These are phyloP conservation scores for Albula glossodonta DNA, from an alignment of 2,113 vertebrate species.

Conservation along the genomic window DNA sequence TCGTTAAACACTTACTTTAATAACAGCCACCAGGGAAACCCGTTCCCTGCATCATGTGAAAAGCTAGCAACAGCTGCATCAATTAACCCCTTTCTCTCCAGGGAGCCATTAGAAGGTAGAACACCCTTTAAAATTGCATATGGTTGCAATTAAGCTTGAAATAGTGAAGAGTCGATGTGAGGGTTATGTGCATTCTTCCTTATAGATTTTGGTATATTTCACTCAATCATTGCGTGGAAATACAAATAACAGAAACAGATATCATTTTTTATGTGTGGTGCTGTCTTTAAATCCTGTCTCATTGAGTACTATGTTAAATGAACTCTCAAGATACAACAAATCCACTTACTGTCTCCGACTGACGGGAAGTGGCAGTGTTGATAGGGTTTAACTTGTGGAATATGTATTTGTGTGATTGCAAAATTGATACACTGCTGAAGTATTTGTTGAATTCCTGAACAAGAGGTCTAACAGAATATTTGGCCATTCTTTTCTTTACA, in stretches of 20 bases:
- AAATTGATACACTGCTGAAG: background rate
- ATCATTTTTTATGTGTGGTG: constrained; percentile 30
- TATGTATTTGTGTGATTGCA: background rate
- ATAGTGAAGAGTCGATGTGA: constrained; percentile 72
- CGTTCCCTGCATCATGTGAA: constrained; percentile 74
- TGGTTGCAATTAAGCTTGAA: constrained; percentile 73
- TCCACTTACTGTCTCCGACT: background rate
- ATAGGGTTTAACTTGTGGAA: background rate
- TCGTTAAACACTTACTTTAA: constrained; percentile 74
- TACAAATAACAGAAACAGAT: constrained; percentile 47
- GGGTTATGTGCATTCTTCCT: constrained; percentile 67
- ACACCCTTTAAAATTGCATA: constrained; percentile 67
- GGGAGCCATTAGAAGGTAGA: constrained; percentile 65
- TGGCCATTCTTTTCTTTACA: background rate
- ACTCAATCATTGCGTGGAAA: constrained; percentile 42
- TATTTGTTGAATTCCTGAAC: background rate
- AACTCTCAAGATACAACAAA: background rate
- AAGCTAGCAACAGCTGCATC: constrained; percentile 81
- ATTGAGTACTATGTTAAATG: constrained; percentile 31
- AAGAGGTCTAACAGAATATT: background rate
- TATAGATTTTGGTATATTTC: constrained; percentile 67
- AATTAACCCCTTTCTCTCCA: constrained; percentile 70
- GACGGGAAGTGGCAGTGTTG: background rate
- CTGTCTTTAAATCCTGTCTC: constrained; percentile 41
- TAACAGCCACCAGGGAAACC: constrained; percentile 78